Evolutionary conservation across 1,140 invertebrate genomes (phyloP).

Genomic region (Drosophila watanabei): DNA sequence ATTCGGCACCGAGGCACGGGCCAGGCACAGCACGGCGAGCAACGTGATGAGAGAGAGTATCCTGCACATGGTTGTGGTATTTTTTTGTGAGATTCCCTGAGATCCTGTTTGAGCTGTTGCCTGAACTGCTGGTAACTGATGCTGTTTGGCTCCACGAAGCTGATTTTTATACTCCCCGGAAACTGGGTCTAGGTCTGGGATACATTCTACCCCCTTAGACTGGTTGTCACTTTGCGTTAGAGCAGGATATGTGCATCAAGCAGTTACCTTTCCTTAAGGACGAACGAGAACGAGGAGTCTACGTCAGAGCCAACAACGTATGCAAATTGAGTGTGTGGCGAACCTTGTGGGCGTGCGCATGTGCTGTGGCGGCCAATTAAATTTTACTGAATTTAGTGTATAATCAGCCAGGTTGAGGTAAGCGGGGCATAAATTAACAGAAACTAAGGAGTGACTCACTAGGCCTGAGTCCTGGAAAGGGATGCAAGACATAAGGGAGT

Average conservation of each 20-base stretch:
- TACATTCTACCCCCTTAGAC: slow-evolving; percentile 1
- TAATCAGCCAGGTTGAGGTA: background rate
- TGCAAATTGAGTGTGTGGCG: background rate
- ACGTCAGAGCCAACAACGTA: background rate
- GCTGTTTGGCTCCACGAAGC: background rate
- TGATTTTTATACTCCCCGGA: slow-evolving; percentile 1
- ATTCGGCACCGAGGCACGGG: background rate
- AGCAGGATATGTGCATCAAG: slow-evolving; percentile 4
- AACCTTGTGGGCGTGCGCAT: background rate
- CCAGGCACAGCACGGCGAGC: background rate
- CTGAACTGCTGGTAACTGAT: slow-evolving; percentile 5
- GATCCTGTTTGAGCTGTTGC: background rate
- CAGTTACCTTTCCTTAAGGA: background rate
- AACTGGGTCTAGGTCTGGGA: slow-evolving; percentile 11
- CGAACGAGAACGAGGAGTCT: no score
- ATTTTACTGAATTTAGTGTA: background rate
- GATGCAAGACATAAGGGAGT: background rate
- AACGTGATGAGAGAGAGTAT: background rate
- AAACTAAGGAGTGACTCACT: background rate
- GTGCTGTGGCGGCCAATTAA: slow-evolving; percentile 2
- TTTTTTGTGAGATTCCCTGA: background rate
- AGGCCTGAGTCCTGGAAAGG: background rate
- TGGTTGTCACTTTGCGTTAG: slow-evolving; percentile 6
- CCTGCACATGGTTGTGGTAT: background rate
- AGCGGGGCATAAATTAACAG: background rate